These are phyloP conservation scores for Cariama cristata DNA, from an alignment of 2,113 vertebrate genomes.

Conservation along the genomic window DNA sequence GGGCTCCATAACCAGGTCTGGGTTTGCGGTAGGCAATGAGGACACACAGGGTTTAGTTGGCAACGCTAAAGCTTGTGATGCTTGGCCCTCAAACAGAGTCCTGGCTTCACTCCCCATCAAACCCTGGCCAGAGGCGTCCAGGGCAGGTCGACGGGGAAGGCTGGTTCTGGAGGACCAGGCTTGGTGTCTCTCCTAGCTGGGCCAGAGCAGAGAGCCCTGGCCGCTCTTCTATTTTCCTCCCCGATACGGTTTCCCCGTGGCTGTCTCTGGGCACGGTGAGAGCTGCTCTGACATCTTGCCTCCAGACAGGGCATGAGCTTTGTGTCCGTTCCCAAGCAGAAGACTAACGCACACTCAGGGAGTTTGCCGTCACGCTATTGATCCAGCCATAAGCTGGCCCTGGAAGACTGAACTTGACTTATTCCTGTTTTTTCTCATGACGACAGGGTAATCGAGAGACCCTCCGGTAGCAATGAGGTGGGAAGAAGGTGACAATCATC, in stretches of 20 bases:
- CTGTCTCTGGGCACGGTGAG: not conserved
- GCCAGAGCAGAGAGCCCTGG: not conserved
- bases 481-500: not conserved
- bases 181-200: not conserved
- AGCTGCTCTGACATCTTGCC: not conserved
- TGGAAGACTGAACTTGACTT: not conserved
- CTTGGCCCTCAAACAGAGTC: not conserved
- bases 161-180: not conserved
- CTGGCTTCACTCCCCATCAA: accelerated
- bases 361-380: no score
- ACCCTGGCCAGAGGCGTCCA: not conserved
- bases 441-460: not conserved
- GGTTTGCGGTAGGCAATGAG: not conserved
- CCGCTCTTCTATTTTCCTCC: no score
- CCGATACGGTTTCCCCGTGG: accelerated
- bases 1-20: not conserved
- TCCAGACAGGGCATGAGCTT: not conserved
- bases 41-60: not conserved
- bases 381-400: not conserved
- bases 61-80: not conserved
- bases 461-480: not conserved
- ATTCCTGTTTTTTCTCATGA: not conserved
- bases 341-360: not conserved
- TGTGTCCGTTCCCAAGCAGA: not conserved
- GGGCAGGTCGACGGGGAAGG: not conserved